A percentile compares a stretch with the other conserved stretches of the same genome.
phyloP scores from a whole-genome alignment of 2,888 invertebrate species.

The Amaurobius ferox region DNA sequence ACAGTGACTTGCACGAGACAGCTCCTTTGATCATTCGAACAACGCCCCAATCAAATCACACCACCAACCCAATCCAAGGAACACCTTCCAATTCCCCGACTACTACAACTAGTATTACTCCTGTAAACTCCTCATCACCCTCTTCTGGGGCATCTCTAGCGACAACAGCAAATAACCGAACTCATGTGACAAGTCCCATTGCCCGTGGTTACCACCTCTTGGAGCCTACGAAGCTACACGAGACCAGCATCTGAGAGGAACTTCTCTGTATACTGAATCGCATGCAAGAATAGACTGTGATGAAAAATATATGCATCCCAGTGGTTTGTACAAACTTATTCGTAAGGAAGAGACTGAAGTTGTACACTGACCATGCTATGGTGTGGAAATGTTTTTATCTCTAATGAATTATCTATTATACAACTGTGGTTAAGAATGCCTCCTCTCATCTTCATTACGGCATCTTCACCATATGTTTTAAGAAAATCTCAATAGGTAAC shows the following conservation, averaged over 20 bases:
- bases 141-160: constrained; percentile 60
- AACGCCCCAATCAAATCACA: constrained; percentile 36
- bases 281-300: neutral
- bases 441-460: constrained; percentile 17
- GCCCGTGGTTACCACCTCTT: constrained; percentile 74
- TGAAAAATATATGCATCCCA: neutral
- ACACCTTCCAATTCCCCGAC: constrained; percentile 58
- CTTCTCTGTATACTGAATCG: neutral
- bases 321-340: neutral
- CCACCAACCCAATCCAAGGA: constrained; percentile 32
- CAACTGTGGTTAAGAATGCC: neutral
- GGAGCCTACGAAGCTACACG: constrained; percentile 80
- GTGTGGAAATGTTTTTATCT: constrained; percentile 13
- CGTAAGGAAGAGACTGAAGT: no score
- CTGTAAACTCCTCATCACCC: constrained; percentile 65
- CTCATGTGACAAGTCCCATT: constrained; percentile 63
- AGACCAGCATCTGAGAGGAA: constrained; percentile 83
- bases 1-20: constrained; percentile 55
- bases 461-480: neutral
- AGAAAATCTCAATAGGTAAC: no score
- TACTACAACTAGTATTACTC: constrained; percentile 55
- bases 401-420: neutral
- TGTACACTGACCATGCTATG: no score
- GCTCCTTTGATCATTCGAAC: constrained; percentile 67
- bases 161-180: constrained; percentile 21